A percentile compares a stretch with the other conserved stretches of the same genome.
These are phyloP conservation scores for Macrosoma leucophasiata DNA, from an alignment of 2,888 invertebrate species.

Conservation along the genomic window DNA sequence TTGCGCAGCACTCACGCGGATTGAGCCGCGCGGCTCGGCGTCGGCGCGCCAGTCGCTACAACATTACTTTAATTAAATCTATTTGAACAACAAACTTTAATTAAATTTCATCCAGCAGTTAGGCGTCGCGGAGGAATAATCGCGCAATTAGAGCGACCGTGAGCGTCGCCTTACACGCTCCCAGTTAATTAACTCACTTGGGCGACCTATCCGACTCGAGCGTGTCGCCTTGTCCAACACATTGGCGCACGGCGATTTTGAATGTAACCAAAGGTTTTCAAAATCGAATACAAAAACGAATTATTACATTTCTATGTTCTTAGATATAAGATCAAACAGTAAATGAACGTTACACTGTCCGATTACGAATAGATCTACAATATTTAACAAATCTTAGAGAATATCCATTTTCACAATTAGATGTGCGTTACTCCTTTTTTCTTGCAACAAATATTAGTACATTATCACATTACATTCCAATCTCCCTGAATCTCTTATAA, in stretches of 20 bases:
- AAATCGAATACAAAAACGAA: too few relatives aligned
- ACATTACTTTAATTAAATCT: constrained; percentile 78
- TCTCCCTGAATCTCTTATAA: constrained; percentile 3
- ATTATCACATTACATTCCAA: constrained; percentile 10
- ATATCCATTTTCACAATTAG: too few relatives aligned
- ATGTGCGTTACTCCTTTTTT: too few relatives aligned
- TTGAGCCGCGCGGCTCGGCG: constrained; percentile 60
- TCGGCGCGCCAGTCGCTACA: constrained; percentile 65
- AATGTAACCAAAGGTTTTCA: too few relatives aligned
- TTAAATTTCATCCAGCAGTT: constrained; percentile 77
- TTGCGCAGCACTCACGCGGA: constrained; percentile 75
- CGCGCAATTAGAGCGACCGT: constrained; percentile 75
- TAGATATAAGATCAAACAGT: too few relatives aligned
- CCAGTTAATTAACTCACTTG: constrained; percentile 74
- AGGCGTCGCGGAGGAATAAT: constrained; percentile 75
- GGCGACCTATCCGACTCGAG: constrained; percentile 52
- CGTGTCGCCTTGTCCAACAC: too few relatives aligned
- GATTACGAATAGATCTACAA: too few relatives aligned
- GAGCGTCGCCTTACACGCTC: constrained; percentile 75
- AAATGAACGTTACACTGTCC: too few relatives aligned
- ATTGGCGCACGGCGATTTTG: too few relatives aligned
- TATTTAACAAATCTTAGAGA: too few relatives aligned
- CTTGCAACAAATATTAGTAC: too few relatives aligned
- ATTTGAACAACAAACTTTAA: constrained; percentile 78
- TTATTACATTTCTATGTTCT: too few relatives aligned